Percentiles rank a stretch among this genome's conserved stretches.
phyloP scores from a whole-genome alignment of 2,113 vertebrate species.

The Rhombomys opimus region DNA sequence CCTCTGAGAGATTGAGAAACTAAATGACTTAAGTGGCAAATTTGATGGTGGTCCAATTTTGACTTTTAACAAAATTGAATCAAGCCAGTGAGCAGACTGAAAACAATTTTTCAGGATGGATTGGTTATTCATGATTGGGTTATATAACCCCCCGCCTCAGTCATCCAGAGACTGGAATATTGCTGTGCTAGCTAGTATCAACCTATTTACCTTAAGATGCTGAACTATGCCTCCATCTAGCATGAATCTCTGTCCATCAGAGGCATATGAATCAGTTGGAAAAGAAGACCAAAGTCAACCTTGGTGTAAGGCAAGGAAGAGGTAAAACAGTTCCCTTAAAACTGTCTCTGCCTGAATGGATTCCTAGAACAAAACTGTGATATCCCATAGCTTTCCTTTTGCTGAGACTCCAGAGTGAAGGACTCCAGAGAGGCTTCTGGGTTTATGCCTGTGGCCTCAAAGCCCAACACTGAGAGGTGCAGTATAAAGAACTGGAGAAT shows the following conservation, averaged over 20 bases:
- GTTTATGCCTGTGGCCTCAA: neutral
- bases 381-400: neutral
- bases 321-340: neutral
- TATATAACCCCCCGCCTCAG: neutral
- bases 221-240: neutral
- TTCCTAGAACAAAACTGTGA: neutral
- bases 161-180: neutral
- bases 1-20: neutral
- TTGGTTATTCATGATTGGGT: neutral
- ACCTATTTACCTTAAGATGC: neutral
- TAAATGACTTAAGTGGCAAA: neutral
- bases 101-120: neutral
- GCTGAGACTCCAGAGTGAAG: rapidly evolving
- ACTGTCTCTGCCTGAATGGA: neutral
- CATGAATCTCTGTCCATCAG: neutral
- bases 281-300: neutral
- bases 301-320: neutral
- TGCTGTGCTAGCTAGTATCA: neutral
- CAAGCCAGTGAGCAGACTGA: neutral
- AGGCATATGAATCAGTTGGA: neutral
- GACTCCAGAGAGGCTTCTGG: neutral
- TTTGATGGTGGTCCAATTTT: neutral
- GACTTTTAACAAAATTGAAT: slow-evolving; percentile 25
- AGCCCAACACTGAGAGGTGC: neutral
- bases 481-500: neutral